Evolutionary conservation across 1,140 invertebrate genomes (phyloP).

Genomic region (Drosophila grimshawi): DNA sequence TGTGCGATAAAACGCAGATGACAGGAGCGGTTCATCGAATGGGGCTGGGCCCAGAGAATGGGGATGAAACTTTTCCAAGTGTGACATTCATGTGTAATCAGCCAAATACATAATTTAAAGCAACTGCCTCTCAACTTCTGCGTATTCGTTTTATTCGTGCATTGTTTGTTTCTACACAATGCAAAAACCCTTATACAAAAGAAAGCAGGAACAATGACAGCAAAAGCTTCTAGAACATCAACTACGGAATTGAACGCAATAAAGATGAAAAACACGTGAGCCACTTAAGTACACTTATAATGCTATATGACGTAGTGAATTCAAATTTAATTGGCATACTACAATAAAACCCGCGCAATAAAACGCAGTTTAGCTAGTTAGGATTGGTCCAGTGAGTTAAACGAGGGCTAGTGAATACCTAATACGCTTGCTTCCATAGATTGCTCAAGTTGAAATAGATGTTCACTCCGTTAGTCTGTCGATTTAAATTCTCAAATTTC

Average conservation of each 20-base stretch:
- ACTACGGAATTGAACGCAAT: background rate
- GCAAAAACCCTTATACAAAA: background rate
- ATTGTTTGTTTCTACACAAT: background rate
- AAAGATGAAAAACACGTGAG: conserved; percentile 1
- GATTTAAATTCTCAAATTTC: too few relatives aligned
- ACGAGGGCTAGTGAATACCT: background rate
- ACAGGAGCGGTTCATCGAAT: conserved; percentile 22
- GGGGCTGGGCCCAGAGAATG: background rate
- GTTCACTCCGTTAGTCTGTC: too few relatives aligned
- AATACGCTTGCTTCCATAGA: background rate
- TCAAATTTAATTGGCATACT: background rate
- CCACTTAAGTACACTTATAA: background rate
- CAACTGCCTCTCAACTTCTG: background rate
- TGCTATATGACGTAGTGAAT: background rate
- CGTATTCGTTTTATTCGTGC: background rate
- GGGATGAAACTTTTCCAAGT: background rate
- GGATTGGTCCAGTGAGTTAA: background rate
- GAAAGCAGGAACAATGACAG: background rate
- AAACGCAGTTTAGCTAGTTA: conserved; percentile 1
- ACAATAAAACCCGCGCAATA: background rate
- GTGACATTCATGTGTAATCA: too few relatives aligned
- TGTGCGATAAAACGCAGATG: conserved; percentile 61
- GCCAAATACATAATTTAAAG: background rate
- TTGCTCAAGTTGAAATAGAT: too few relatives aligned
- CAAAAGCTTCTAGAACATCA: conserved; percentile 3